Evolutionary conservation across 2,797 vertebrate genomes (phyloP).

Genomic region (Loris lydekkerianus): DNA sequence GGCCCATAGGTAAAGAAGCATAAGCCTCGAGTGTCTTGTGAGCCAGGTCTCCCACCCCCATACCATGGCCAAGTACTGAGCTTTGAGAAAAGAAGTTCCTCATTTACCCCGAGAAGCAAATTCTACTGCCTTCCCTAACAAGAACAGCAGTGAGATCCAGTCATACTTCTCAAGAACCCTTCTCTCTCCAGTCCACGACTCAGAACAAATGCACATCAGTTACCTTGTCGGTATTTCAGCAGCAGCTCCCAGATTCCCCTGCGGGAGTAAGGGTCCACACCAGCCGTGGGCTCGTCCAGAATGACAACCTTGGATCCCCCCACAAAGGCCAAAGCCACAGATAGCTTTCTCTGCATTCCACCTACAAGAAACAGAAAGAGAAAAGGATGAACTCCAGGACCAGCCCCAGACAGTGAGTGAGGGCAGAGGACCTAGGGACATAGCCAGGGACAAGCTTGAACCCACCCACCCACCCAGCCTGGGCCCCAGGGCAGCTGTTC

Average conservation of each 20-base stretch:
- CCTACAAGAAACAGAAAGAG: slow-evolving; percentile 87
- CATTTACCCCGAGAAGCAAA: background rate
- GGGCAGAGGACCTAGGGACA: background rate
- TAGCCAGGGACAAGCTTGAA: background rate
- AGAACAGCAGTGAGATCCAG: background rate
- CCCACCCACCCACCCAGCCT: background rate
- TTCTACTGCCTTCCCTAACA: background rate
- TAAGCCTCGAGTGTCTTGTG: background rate
- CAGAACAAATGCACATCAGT: background rate
- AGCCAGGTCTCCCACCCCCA: background rate
- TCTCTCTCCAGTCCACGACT: background rate
- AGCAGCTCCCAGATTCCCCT: slow-evolving; percentile 99
- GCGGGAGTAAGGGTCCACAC: slow-evolving; percentile 98
- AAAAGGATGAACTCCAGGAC: background rate
- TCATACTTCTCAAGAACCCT: background rate
- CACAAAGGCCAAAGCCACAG: slow-evolving; percentile 98
- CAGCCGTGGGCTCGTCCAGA: slow-evolving; percentile 98
- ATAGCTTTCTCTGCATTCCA: slow-evolving; percentile 98
- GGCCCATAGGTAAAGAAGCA: background rate
- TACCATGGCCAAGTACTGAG: background rate
- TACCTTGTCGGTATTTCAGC: slow-evolving; percentile 97
- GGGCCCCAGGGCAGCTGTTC: background rate
- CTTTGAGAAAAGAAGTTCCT: background rate
- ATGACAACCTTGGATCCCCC: slow-evolving; percentile 99
- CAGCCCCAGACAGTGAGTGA: background rate